Percentiles rank a stretch among this genome's conserved stretches.
These are phyloP conservation scores for Drosophila malerkotliana DNA, from an alignment of 1,140 invertebrate genomes.

Conservation along the genomic window DNA sequence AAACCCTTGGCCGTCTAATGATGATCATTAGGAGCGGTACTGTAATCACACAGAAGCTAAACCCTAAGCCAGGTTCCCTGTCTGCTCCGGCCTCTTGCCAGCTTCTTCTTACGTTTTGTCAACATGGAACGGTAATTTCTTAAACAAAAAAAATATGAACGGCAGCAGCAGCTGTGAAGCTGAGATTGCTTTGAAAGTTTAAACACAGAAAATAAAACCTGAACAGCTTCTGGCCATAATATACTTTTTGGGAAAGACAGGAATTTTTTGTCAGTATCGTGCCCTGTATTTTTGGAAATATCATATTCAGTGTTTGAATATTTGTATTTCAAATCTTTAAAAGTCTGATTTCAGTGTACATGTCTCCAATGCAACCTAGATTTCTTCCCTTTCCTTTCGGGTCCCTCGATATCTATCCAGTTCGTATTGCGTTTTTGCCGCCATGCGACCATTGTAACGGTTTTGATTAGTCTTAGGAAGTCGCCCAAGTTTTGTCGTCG, in stretches of 20 bases:
- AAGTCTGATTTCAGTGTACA: conserved; percentile 8
- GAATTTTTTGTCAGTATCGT: not conserved
- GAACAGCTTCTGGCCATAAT: not conserved
- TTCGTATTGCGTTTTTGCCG: conserved; percentile 60
- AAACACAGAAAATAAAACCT: conserved; percentile 44
- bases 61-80: conserved; percentile 31
- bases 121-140: conserved; percentile 75
- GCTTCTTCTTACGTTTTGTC: conserved; percentile 48
- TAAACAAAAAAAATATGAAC: conserved; percentile 35
- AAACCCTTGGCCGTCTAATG: conserved; percentile 78
- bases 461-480: conserved; percentile 68
- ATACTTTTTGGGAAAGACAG: not conserved
- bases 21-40: conserved; percentile 72
- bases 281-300: no score
- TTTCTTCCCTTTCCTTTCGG: conserved; percentile 45
- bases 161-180: conserved; percentile 1
- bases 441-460: conserved; percentile 70
- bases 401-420: conserved; percentile 6
- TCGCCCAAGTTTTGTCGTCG: conserved; percentile 50
- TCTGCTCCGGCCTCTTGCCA: conserved; percentile 18
- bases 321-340: not conserved
- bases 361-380: conserved; percentile 73
- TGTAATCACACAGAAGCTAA: conserved; percentile 64
- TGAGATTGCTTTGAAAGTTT: conserved; percentile 64
- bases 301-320: no score